Evolutionary conservation across 64 coral and sea anemone genomes (phyloP), one percentile per base, ranked within the genome.

Genomic region (Actinia tenebrosa): DNA sequence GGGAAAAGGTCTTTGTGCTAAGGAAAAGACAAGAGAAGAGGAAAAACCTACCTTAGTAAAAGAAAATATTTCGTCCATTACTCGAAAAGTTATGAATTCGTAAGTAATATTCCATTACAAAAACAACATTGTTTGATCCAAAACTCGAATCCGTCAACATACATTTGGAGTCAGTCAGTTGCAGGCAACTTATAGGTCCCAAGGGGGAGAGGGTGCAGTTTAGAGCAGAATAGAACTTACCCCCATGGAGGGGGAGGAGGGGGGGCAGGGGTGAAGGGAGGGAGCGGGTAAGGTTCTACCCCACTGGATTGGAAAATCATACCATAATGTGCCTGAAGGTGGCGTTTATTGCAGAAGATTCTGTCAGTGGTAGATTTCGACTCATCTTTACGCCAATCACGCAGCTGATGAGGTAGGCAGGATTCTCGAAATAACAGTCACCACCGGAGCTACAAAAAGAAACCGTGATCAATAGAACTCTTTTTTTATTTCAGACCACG

Each of bases 1-100:
- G 96, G 96, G 56, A 98, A 98, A 20, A 98, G 85, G 0, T 92
- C 72, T 19, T 92, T 89, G 58, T 96, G 79, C 94, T 92, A 46
- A 27, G 80, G 61, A 44, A 13, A 78, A 84, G 92, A 46, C 22
- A n/a, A 56, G 43, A 30, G 87, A 60, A 47, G 10, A 30, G 44
- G 10, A 17, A 8, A 23, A n/a, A 3, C 3, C 3, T 66, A 66
- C 7, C 61, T 17, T 5, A 64, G 20, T 19, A 3, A 20, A 11
- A 20, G 18, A 3, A 14, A 66, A n/a, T 10, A 23, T 20, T n/a
- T 66, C 19, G 7, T 20, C 20, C n/a, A 23, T 23, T 23, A 66
- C 2, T 58, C 10, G 10, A 58, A 58, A 66, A 5, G 3, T 50
- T 8, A 50, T 50, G 47, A 50, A 50, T 50, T 50, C 2, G 47